Base-by-base conservation (phyloP, 1,140 invertebrate genomes). In the Ceratina australensis region DNA sequence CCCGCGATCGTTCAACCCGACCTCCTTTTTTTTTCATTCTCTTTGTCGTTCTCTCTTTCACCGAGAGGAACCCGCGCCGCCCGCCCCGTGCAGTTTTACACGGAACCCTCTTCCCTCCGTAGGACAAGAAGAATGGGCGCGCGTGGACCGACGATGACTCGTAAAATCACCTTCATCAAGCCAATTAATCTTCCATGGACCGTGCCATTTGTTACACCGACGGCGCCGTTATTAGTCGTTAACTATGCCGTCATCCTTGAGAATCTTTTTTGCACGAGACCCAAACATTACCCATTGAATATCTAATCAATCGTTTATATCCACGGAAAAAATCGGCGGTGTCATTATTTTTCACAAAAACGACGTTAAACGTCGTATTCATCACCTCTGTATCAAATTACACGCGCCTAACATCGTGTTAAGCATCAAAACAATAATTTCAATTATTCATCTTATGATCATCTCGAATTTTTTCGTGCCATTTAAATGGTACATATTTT, bases 1-100 rank as follows among this genome's bases (percentile, higher is more conserved):
- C 33, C 22, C 66, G 76, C 71, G 81, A 79, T 61, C 81, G 61
- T 83, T 84, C 82, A 84, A 87, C 82, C 64, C 76, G 79, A 79
- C 78, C 84, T 75, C 72, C 61, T 82, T 75, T 26, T 80, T 78
- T 73, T n/a, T 65, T 79, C 33, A 7, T 42, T n/a, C 33, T 42
- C 33, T 42, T 42, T 42, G 33, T 42, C 33, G 33, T 20, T 18
- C 13, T 20, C 20, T 63, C 16, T 64, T 64, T n/a, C 26, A 63
- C 18, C 60, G 33, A 18, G 33, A 18, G 50, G 47, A 15, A 60
- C 24, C 18, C 42, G 49, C 15, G n/a, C n/a, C n/a, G n/a, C n/a
- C n/a, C 15, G 10, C 26, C 7, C 26, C 28, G n/a, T 18, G n/a
- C 33, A 33, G 18, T 18, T 22, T 49, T 28, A 3, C 33, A 16